These are phyloP conservation scores for Drosophila obscura DNA, from an alignment of 1,140 invertebrate species.

Conservation along the genomic window DNA sequence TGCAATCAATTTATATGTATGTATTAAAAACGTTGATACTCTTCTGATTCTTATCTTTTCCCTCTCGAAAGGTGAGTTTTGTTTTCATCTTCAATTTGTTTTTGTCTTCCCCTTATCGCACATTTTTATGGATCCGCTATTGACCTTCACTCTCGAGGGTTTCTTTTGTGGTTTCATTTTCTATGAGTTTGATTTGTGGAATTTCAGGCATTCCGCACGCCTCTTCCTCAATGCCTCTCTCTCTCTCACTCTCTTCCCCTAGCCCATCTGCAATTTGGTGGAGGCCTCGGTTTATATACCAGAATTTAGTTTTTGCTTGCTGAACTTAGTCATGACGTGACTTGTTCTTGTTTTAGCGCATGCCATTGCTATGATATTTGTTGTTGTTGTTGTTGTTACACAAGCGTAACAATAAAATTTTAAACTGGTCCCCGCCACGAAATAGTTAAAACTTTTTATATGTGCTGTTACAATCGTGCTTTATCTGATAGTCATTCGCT, in stretches of 20 bases:
- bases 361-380: slow-evolving; percentile 15
- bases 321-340: slow-evolving; percentile 48
- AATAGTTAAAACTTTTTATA: slow-evolving; percentile 48
- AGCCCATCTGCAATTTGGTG: slow-evolving; percentile 2
- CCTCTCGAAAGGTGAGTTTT: no score
- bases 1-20: no score
- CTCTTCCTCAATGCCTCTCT: background rate
- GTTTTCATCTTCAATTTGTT: slow-evolving; percentile 10
- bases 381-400: slow-evolving; percentile 29
- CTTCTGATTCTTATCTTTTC: no score
- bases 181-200: slow-evolving; percentile 38
- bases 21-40: no score
- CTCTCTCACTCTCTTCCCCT: background rate
- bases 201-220: slow-evolving; percentile 6
- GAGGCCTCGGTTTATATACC: background rate
- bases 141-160: slow-evolving; percentile 35
- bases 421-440: slow-evolving; percentile 32
- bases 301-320: slow-evolving; percentile 12
- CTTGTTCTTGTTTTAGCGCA: slow-evolving; percentile 41
- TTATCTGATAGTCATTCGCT: slow-evolving; percentile 51
- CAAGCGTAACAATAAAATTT: slow-evolving; percentile 57
- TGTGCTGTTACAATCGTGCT: slow-evolving; percentile 55
- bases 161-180: slow-evolving; percentile 34
- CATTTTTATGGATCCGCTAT: slow-evolving; percentile 21
- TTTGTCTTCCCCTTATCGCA: slow-evolving; percentile 28